phyloP scores from a whole-genome alignment of 2,113 vertebrate genomes.

The Perca flavescens region DNA sequence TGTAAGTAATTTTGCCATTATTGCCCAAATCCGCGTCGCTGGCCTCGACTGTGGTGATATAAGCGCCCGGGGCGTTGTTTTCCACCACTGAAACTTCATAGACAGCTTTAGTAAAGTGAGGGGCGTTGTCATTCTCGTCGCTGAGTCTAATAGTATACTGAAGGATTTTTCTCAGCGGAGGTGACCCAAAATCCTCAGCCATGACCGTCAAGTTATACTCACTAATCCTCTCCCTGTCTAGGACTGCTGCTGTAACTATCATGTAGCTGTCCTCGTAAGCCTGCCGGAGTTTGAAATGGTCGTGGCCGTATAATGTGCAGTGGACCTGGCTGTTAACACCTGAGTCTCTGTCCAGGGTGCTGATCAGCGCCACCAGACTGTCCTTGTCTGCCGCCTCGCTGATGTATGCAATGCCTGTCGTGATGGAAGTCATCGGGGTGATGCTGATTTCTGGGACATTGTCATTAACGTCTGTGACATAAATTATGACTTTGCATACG shows the following conservation, averaged over 20 bases:
- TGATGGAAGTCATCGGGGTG: slow-evolving; percentile 89
- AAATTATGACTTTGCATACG: slow-evolving; percentile 92
- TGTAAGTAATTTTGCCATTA: slow-evolving; percentile 91
- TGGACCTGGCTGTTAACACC: slow-evolving; percentile 92
- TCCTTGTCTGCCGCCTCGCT: slow-evolving; percentile 90
- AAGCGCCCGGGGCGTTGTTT: slow-evolving; percentile 92
- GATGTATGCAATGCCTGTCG: slow-evolving; percentile 79
- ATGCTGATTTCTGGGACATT: slow-evolving; percentile 93
- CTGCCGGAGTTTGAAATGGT: slow-evolving; percentile 91
- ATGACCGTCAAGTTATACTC: slow-evolving; percentile 95
- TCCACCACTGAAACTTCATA: slow-evolving; percentile 90
- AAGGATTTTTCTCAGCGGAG: slow-evolving; percentile 87
- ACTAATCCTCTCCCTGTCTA: slow-evolving; percentile 91
- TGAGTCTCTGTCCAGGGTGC: slow-evolving; percentile 92
- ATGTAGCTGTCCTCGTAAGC: slow-evolving; percentile 96
- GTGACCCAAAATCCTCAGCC: slow-evolving; percentile 93
- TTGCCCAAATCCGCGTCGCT: slow-evolving; percentile 89
- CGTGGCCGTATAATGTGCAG: slow-evolving; percentile 92
- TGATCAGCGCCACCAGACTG: slow-evolving; percentile 95
- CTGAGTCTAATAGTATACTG: slow-evolving; percentile 89
- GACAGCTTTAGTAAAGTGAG: slow-evolving; percentile 87
- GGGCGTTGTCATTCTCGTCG: slow-evolving; percentile 95
- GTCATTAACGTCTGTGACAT: slow-evolving; percentile 94
- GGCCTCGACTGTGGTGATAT: slow-evolving; percentile 89
- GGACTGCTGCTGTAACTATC: slow-evolving; percentile 87